phyloP scores from a whole-genome alignment of 1,140 invertebrate genomes.

The Bombus picipes region DNA sequence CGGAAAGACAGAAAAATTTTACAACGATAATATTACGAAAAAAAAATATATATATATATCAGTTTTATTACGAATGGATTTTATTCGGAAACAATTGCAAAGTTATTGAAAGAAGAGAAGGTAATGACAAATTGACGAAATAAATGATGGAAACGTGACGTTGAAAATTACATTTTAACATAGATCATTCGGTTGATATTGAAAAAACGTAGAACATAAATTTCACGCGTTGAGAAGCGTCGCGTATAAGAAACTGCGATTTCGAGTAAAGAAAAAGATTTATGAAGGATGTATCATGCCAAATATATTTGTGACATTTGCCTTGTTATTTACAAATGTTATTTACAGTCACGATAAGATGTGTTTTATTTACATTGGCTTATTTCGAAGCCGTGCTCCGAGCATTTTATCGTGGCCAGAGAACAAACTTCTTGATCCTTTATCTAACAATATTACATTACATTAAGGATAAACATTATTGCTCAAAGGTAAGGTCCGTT shows the following conservation, averaged over 20 bases:
- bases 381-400: slow-evolving; percentile 29
- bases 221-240: background rate
- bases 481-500: background rate
- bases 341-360: slow-evolving; percentile 41
- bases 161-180: slow-evolving; percentile 20
- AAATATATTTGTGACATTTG: slow-evolving; percentile 36
- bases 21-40: background rate
- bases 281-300: background rate
- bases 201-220: background rate
- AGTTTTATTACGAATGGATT: background rate
- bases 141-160: slow-evolving; percentile 19
- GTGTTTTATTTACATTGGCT: slow-evolving; percentile 54
- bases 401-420: background rate
- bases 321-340: slow-evolving; percentile 42
- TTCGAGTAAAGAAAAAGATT: background rate
- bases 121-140: background rate
- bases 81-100: background rate
- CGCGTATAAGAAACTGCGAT: background rate
- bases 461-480: too few species aligned
- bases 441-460: too few species aligned
- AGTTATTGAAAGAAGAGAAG: background rate
- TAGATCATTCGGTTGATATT: background rate
- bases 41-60: background rate
- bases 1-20: slow-evolving; percentile 33
- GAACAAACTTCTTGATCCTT: slow-evolving; percentile 23